Conservation (phyloP, 2,888 invertebrate species). For the Dione vanillae region DNA sequence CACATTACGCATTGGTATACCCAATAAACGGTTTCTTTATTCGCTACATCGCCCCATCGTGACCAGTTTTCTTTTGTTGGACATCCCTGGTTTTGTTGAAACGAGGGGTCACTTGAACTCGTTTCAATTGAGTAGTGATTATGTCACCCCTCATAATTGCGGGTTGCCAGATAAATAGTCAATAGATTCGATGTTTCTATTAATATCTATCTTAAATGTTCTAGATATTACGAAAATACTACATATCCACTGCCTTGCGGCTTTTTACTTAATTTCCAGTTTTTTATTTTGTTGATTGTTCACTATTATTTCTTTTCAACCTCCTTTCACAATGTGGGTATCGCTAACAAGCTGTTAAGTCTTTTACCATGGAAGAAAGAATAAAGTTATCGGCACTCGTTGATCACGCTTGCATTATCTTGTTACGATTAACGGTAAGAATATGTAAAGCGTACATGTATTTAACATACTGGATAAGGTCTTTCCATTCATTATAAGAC, state of each 20-base stretch:
- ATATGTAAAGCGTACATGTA: conserved; percentile 43
- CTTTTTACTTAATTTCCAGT: background rate
- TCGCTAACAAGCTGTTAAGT: conserved; percentile 62
- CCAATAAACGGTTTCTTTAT: conserved; percentile 67
- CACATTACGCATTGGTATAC: conserved; percentile 57
- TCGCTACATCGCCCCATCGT: conserved; percentile 59
- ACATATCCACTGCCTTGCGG: too few relatives aligned
- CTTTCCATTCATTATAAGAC: conserved; percentile 40
- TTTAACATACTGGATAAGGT: conserved; percentile 39
- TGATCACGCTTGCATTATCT: conserved; percentile 49
- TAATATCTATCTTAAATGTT: background rate
- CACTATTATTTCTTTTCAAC: background rate
- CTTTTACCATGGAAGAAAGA: conserved; percentile 53
- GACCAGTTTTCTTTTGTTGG: conserved; percentile 75
- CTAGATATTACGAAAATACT: background rate
- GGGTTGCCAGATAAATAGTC: conserved; percentile 49
- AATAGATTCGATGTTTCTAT: conserved; percentile 27
- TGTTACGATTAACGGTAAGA: conserved; percentile 48
- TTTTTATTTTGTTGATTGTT: background rate
- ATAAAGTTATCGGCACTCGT: conserved; percentile 43
- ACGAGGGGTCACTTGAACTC: conserved; percentile 65
- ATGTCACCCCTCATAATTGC: conserved; percentile 50
- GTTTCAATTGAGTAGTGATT: conserved; percentile 60
- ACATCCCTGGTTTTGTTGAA: conserved; percentile 71
- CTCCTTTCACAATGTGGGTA: conserved; percentile 32